A percentile compares a stretch with the other conserved stretches of the same genome.
Evolutionary conservation across 2,797 vertebrate species (phyloP).

Genomic region (Sarcophilus harrisii): DNA sequence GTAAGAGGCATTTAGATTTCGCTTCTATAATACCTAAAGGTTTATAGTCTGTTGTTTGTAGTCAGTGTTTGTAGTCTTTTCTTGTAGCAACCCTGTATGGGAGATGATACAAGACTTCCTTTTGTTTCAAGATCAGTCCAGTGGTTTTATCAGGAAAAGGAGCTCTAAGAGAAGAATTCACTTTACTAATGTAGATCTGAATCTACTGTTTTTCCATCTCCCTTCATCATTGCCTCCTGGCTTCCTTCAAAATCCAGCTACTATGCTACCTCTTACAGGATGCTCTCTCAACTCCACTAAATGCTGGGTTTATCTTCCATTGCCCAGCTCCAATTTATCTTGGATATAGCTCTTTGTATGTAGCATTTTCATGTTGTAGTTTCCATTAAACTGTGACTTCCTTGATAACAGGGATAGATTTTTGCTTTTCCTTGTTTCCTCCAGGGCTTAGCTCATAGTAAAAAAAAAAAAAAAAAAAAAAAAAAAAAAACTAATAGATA

Average conservation of each 20-base stretch:
- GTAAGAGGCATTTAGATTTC: too few relatives aligned
- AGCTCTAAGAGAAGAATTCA: neutral
- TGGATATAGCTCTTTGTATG: neutral
- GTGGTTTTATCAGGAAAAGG: neutral
- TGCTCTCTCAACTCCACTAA: neutral
- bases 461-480: neutral
- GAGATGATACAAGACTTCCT: neutral
- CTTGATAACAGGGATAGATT: neutral
- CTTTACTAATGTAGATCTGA: neutral
- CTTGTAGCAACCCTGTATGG: neutral
- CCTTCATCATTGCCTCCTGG: neutral
- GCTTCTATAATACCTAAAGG: neutral
- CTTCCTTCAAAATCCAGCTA: neutral
- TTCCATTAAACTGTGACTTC: neutral
- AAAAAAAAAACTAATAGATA: neutral
- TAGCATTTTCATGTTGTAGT: neutral
- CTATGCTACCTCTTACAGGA: neutral
- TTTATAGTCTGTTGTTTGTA: neutral
- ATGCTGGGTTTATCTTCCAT: neutral
- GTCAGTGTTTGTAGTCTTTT: neutral
- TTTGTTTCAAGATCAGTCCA: neutral
- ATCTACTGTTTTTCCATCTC: neutral
- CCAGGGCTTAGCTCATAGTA: neutral
- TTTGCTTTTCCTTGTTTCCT: neutral
- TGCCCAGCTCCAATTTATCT: neutral